Evolutionary conservation across 2,888 invertebrate species (phyloP).

Genomic region (Plagodis dolabraria): DNA sequence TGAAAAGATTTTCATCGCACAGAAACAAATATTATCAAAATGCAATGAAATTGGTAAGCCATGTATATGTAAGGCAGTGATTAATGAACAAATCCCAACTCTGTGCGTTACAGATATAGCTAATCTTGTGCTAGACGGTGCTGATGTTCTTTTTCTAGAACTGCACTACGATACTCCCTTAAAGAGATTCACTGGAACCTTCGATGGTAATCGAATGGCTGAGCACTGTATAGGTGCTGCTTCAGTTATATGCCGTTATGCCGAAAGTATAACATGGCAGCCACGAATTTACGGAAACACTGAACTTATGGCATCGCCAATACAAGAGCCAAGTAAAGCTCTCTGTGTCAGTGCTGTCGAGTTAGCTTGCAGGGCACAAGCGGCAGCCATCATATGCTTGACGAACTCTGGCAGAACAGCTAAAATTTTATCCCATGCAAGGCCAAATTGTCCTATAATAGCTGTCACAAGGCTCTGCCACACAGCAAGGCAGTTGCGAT

Average conservation of each 20-base stretch:
- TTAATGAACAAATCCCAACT: constrained; percentile 92
- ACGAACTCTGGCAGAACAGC: constrained; percentile 91
- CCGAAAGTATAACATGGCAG: constrained; percentile 94
- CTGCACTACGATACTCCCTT: constrained; percentile 77
- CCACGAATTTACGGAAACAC: constrained; percentile 91
- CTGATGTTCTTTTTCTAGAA: constrained; percentile 93
- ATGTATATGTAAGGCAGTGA: constrained; percentile 94
- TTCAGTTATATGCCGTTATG: constrained; percentile 92
- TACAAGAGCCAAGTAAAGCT: constrained; percentile 83
- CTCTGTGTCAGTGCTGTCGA: constrained; percentile 72
- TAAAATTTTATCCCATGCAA: constrained; percentile 87
- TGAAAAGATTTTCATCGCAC: constrained; percentile 94
- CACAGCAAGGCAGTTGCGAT: constrained; percentile 86
- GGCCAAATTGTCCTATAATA: constrained; percentile 90
- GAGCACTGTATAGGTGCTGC: constrained; percentile 89
- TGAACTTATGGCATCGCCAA: constrained; percentile 83
- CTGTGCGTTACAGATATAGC: constrained; percentile 94
- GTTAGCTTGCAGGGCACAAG: constrained; percentile 65
- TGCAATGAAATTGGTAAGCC: constrained; percentile 94
- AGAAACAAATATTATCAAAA: constrained; percentile 93
- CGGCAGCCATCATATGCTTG: constrained; percentile 88
- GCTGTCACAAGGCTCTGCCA: constrained; percentile 89
- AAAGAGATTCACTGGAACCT: constrained; percentile 61
- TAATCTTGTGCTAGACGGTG: constrained; percentile 95
- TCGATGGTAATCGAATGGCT: constrained; percentile 69